Evolutionary conservation across 2,797 vertebrate genomes (phyloP), one percentile per base, ranked within the genome.

Genomic region (Rhynchotus rufescens): DNA sequence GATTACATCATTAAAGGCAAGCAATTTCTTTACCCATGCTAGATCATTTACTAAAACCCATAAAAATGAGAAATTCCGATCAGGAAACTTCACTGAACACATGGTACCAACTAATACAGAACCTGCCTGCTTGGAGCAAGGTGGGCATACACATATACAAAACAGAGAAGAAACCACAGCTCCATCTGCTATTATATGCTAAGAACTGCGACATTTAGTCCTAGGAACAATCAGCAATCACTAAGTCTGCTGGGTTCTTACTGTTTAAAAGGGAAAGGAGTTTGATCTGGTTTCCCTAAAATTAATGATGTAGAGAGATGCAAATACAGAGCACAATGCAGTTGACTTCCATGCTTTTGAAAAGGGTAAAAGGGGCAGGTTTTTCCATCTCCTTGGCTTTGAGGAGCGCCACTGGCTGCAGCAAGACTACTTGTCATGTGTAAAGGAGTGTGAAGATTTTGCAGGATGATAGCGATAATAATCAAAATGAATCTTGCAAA

Each of bases 61-160:
- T 16, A 42, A 61, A 80, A 42, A 10, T 1, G 0, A 89, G 56
- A 7, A n/a, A 2, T 66, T 89, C 71, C 56, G 47, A 32, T 61
- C 9, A 42, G 30, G 42, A 44, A 52, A 20, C n/a, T 59, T 36
- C 40, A 65, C 84, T 49, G 67, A 40, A 28, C 22, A 3, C 7
- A 10, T 38, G 47, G 4, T 42, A 20, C 67, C 25, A 10, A 17
- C 32, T 28, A 15, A 40, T 28, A 11, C 44, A 73, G 78, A 88
- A 60, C 23, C 38, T 56, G n/a, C 64, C 54, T 80, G 44, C 51
- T 78, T 2, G 17, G 42, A 71, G 40, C 0, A 2, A 44, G 30
- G 25, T 28, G 66, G 64, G 71, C 23, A 19, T 10, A 42, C 0
- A 15, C 7, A 10, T 32, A 1, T 9, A 0, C 7, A 47, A 49